phyloP scores from a whole-genome alignment of 2,797 vertebrate species.

The Trematomus bernacchii region DNA sequence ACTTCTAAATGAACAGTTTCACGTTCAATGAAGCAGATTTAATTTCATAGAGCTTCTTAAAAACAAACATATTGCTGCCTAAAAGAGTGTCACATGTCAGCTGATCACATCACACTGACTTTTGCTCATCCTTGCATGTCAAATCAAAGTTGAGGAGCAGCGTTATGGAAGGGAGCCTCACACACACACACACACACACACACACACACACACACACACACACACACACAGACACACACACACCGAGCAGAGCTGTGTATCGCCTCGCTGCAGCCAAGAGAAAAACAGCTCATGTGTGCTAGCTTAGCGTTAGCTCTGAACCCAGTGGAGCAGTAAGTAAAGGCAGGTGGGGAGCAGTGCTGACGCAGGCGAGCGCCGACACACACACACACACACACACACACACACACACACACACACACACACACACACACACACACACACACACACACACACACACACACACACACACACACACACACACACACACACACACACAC shows the following conservation, averaged over 20 bases:
- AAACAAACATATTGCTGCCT: neutral
- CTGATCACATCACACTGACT: conserved; percentile 35
- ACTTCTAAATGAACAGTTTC: neutral
- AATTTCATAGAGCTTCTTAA: neutral
- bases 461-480: conserved; percentile 23
- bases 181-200: conserved; percentile 9
- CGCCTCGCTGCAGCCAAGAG: conserved; percentile 35
- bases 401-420: conserved; percentile 7
- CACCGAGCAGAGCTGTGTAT: conserved; percentile 29
- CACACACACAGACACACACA: neutral
- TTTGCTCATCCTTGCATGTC: conserved; percentile 32
- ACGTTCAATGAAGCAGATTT: neutral
- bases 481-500: conserved; percentile 13
- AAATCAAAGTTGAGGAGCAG: conserved; percentile 35
- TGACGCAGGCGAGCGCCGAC: conserved; percentile 69
- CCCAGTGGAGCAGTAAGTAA: conserved; percentile 71
- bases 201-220: neutral
- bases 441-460: neutral
- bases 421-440: too few species aligned
- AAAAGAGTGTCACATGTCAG: conserved; percentile 11
- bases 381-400: conserved; percentile 19
- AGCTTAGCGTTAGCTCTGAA: conserved; percentile 62
- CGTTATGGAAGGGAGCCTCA: conserved; percentile 23
- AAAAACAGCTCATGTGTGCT: conserved; percentile 54
- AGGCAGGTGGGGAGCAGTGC: conserved; percentile 77